Evolutionary conservation across 2,797 vertebrate genomes (phyloP).

Genomic region (Orestias chungarensis): DNA sequence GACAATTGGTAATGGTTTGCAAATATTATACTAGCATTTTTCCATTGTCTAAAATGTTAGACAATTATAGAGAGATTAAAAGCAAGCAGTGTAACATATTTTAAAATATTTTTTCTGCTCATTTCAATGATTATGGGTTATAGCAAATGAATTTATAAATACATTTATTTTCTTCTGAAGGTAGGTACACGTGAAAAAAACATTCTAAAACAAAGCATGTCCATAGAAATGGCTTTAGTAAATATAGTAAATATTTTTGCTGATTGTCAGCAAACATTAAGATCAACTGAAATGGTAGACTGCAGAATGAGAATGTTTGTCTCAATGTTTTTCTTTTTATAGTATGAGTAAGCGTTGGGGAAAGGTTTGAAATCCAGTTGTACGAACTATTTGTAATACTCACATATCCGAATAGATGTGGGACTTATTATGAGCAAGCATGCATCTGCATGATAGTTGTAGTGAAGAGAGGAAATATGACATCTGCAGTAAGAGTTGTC

Average conservation of each 20-base stretch:
- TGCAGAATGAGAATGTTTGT: background rate
- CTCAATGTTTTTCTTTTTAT: background rate
- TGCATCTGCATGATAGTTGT: conserved; percentile 7
- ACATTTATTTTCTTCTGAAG: too few species aligned
- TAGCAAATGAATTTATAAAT: too few species aligned
- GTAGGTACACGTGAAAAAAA: too few species aligned
- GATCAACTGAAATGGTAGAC: background rate
- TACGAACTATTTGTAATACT: conserved; percentile 2
- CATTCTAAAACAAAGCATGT: too few species aligned
- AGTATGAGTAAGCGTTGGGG: background rate
- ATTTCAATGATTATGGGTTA: too few species aligned
- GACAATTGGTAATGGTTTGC: too few species aligned
- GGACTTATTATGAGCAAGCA: conserved; percentile 12
- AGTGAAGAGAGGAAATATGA: background rate
- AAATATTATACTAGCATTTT: too few species aligned
- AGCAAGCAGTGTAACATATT: too few species aligned
- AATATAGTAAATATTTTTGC: background rate
- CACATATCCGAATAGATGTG: conserved; percentile 15
- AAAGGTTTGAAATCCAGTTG: conserved; percentile 11
- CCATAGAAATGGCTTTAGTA: too few species aligned
- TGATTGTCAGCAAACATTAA: background rate
- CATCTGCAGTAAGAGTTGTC: background rate
- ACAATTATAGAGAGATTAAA: too few species aligned
- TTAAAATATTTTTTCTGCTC: too few species aligned
- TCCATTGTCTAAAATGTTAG: too few species aligned